Conservation (phyloP, 2,888 invertebrate genomes). For the Nineta flava region DNA sequence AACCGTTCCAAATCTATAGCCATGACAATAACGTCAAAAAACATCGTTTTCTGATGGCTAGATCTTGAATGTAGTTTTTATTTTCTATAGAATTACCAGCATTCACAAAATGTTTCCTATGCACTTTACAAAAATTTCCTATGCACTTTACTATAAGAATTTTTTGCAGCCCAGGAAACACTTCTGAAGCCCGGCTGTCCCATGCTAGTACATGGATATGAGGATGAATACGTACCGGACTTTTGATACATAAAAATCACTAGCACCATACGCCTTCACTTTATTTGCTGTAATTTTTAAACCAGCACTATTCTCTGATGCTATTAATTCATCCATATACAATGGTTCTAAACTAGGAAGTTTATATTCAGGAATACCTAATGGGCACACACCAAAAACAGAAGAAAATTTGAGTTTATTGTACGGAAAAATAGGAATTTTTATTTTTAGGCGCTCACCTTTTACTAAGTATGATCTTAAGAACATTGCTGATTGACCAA, state of each 20-base stretch:
- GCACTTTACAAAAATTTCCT: too few relatives aligned
- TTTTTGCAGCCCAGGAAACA: too few relatives aligned
- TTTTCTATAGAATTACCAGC: too few relatives aligned
- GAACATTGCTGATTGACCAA: slow-evolving; percentile 29
- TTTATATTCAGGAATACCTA: slow-evolving; percentile 34
- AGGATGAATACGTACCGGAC: slow-evolving; percentile 27
- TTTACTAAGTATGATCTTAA: slow-evolving; percentile 30
- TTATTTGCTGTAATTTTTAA: slow-evolving; percentile 28
- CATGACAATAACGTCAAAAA: too few relatives aligned
- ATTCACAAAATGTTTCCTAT: too few relatives aligned
- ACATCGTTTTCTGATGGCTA: too few relatives aligned
- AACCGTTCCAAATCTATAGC: too few relatives aligned
- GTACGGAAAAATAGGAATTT: neutral
- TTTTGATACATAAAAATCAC: slow-evolving; percentile 30
- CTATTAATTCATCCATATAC: slow-evolving; percentile 30
- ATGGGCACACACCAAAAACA: neutral
- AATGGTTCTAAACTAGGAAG: slow-evolving; percentile 40
- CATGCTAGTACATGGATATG: too few relatives aligned
- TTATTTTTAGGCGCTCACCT: slow-evolving; percentile 22
- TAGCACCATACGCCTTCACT: slow-evolving; percentile 33
- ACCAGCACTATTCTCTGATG: slow-evolving; percentile 26
- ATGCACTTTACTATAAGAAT: too few relatives aligned
- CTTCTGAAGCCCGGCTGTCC: too few relatives aligned
- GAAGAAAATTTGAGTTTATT: neutral
- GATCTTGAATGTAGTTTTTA: too few relatives aligned